These are phyloP conservation scores for Maniola hyperantus DNA, from an alignment of 2,888 invertebrate genomes.

Conservation along the genomic window DNA sequence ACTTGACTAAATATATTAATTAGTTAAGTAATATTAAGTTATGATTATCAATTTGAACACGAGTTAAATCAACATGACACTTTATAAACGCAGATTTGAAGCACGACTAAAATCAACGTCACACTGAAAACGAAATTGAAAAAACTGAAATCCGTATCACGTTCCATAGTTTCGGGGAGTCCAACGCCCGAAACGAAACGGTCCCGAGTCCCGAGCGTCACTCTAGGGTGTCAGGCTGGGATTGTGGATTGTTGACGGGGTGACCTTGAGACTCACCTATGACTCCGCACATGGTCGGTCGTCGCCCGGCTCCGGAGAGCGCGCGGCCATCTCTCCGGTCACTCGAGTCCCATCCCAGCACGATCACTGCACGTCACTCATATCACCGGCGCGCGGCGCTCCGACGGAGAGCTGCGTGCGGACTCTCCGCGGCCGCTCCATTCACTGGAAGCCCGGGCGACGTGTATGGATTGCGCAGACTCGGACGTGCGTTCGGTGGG, in stretches of 20 bases:
- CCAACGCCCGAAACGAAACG: slow-evolving; percentile 16
- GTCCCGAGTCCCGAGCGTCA: background rate
- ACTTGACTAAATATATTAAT: no score
- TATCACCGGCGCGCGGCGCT: slow-evolving; percentile 48
- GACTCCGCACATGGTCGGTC: slow-evolving; percentile 69
- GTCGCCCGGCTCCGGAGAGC: slow-evolving; percentile 69
- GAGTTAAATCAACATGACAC: no score
- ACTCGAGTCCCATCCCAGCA: slow-evolving; percentile 63
- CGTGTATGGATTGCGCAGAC: slow-evolving; percentile 63
- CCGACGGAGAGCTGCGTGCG: slow-evolving; percentile 49
- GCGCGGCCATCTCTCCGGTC: slow-evolving; percentile 72
- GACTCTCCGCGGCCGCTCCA: slow-evolving; percentile 59
- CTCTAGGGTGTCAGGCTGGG: background rate
- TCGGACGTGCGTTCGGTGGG: slow-evolving; percentile 64
- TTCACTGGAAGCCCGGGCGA: slow-evolving; percentile 78
- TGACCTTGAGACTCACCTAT: slow-evolving; percentile 77
- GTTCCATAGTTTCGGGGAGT: background rate
- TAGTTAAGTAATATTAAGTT: no score
- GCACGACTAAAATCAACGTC: background rate
- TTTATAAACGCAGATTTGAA: no score
- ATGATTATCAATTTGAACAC: no score
- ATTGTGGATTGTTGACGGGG: slow-evolving; percentile 18
- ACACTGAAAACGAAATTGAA: background rate
- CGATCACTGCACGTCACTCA: slow-evolving; percentile 64
- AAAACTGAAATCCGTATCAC: background rate